phyloP scores from a whole-genome alignment of 2,797 vertebrate genomes.

The Danio aesculapii region DNA sequence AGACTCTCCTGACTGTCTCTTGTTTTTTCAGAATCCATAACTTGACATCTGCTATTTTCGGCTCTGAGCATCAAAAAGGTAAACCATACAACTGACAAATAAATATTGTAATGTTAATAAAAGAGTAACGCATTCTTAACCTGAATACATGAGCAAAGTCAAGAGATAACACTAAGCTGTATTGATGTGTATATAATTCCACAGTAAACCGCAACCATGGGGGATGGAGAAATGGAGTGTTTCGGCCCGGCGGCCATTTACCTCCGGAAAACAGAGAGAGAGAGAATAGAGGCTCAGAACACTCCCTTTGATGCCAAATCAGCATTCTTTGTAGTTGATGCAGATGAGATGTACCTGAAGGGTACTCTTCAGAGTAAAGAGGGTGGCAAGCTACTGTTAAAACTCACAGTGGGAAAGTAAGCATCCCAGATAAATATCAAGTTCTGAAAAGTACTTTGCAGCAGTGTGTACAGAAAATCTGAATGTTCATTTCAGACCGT shows the following conservation, averaged over 20 bases:
- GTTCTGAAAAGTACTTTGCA: too few relatives aligned
- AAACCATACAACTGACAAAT: background rate
- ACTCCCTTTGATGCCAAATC: slow-evolving; percentile 90
- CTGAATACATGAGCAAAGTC: background rate
- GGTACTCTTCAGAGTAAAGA: slow-evolving; percentile 83
- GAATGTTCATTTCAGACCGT: too few relatives aligned
- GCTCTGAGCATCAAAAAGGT: background rate
- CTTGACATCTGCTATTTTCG: background rate
- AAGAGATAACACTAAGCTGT: background rate
- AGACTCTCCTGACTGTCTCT: background rate
- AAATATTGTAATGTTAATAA: background rate
- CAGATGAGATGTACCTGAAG: slow-evolving; percentile 86
- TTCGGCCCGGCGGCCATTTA: slow-evolving; percentile 86
- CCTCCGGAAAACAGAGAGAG: slow-evolving; percentile 88
- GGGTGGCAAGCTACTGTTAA: slow-evolving; percentile 79
- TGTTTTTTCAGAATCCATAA: slow-evolving; percentile 4
- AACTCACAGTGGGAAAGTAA: too few relatives aligned
- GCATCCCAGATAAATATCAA: too few relatives aligned
- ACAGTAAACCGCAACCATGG: slow-evolving; percentile 79
- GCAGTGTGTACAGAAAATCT: too few relatives aligned
- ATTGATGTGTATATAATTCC: background rate
- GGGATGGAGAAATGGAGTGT: slow-evolving; percentile 83
- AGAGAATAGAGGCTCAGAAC: slow-evolving; percentile 88
- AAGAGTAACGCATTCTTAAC: background rate
- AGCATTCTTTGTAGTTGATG: slow-evolving; percentile 82